A percentile compares a stretch with the other conserved stretches of the same genome.
These are phyloP conservation scores for Serranochromis macrocephalus DNA, from an alignment of 2,113 vertebrate species.

Conservation along the genomic window DNA sequence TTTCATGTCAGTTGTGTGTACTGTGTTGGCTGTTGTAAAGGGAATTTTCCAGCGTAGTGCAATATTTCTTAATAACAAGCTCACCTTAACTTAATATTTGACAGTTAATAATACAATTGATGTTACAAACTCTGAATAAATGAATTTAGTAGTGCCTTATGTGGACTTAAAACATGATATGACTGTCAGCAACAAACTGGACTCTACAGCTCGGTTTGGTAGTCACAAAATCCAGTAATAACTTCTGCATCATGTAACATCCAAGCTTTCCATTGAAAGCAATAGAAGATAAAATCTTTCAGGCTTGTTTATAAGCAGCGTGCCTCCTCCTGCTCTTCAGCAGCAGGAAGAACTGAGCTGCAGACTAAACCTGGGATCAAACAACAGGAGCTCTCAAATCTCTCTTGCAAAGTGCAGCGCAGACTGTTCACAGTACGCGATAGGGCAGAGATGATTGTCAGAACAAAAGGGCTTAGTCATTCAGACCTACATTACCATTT, in stretches of 20 bases:
- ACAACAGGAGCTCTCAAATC: constrained; percentile 3
- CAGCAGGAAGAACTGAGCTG: neutral
- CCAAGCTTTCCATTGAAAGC: neutral
- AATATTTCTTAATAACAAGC: neutral
- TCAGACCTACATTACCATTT: rapidly evolving
- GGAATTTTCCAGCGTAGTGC: rapidly evolving
- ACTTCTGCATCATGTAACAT: neutral
- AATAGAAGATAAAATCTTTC: neutral
- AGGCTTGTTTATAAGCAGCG: neutral
- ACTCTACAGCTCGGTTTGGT: neutral
- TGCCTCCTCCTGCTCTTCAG: neutral
- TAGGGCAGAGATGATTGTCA: neutral
- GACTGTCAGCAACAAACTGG: neutral
- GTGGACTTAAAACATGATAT: neutral
- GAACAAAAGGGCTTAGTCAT: neutral
- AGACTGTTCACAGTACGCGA: neutral
- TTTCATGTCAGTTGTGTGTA: neutral
- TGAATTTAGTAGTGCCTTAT: neutral
- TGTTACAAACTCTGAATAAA: neutral
- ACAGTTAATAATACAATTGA: neutral
- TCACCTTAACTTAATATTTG: neutral
- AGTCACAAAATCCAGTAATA: neutral
- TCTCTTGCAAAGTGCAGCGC: neutral
- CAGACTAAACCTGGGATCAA: neutral
- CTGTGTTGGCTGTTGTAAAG: neutral